Conservation (phyloP, 2,113 vertebrate genomes). For the Mirza zaza region DNA sequence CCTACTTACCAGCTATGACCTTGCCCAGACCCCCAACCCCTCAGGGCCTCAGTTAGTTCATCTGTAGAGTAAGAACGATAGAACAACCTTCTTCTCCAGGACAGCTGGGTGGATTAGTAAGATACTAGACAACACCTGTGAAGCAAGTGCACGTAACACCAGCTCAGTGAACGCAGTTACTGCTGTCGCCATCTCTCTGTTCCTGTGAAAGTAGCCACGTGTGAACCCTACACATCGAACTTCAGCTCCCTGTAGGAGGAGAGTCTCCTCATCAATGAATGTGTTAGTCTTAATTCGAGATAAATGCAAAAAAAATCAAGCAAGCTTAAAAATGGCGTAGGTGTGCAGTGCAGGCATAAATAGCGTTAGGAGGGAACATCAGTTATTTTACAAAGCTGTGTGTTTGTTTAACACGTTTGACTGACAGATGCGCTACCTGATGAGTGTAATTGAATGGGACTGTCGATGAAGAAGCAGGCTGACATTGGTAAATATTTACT, state of each 20-base stretch:
- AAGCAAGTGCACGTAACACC: rapidly evolving
- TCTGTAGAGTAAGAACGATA: rapidly evolving
- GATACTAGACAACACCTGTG: rapidly evolving
- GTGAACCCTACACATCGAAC: rapidly evolving
- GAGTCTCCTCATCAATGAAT: not conserved
- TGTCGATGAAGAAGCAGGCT: not conserved
- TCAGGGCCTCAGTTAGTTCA: not conserved
- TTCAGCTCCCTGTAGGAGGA: not conserved
- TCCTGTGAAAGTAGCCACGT: rapidly evolving
- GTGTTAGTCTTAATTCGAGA: not conserved
- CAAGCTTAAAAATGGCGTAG: rapidly evolving
- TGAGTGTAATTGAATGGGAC: too few relatives aligned
- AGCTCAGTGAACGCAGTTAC: not conserved
- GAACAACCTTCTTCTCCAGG: not conserved
- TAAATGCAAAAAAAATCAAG: not conserved
- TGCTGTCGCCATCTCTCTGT: rapidly evolving
- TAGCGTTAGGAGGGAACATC: rapidly evolving
- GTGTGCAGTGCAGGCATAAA: too few relatives aligned
- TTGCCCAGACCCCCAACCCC: not conserved
- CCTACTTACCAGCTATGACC: not conserved
- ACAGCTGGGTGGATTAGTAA: rapidly evolving
- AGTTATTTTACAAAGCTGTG: not conserved
- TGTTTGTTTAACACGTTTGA: not conserved
- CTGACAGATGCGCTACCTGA: not conserved
- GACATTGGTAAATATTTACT: not conserved